A percentile compares a stretch with the other conserved stretches of the same genome.
Conservation (phyloP, 2,113 vertebrate genomes). For the Riparia riparia region DNA sequence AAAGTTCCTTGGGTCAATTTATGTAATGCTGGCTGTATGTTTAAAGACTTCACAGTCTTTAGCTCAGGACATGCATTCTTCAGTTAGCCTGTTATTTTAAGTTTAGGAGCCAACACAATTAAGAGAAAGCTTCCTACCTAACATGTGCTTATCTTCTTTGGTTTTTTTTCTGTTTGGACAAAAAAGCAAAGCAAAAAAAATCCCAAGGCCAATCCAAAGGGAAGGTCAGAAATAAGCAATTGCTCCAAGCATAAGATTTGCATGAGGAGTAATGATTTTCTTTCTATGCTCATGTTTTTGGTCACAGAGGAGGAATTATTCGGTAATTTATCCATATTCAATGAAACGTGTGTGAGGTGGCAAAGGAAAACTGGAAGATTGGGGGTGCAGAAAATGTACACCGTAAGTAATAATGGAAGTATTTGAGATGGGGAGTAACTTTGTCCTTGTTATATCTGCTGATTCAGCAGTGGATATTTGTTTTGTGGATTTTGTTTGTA, state of each 20-base stretch:
- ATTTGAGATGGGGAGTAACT: not conserved
- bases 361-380: constrained; percentile 71
- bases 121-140: not conserved
- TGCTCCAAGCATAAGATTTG: not conserved
- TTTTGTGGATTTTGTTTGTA: not conserved
- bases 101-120: not conserved
- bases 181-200: not conserved
- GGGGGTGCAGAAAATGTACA: constrained; percentile 65
- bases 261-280: not conserved
- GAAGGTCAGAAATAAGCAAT: not conserved
- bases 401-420: constrained; percentile 65
- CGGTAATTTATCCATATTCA: constrained; percentile 77
- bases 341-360: constrained; percentile 90
- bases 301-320: constrained; percentile 74
- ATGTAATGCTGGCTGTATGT: not conserved
- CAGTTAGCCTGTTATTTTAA: not conserved
- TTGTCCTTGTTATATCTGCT: not conserved
- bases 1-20: not conserved
- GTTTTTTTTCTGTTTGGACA: not conserved
- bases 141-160: not conserved
- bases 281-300: not conserved
- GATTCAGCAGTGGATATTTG: not conserved
- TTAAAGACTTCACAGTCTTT: not conserved
- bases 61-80: not conserved
- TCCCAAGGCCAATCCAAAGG: not conserved